Base-by-base conservation (phyloP, 2,113 vertebrate genomes). In the Cynoglossus semilaevis region DNA sequence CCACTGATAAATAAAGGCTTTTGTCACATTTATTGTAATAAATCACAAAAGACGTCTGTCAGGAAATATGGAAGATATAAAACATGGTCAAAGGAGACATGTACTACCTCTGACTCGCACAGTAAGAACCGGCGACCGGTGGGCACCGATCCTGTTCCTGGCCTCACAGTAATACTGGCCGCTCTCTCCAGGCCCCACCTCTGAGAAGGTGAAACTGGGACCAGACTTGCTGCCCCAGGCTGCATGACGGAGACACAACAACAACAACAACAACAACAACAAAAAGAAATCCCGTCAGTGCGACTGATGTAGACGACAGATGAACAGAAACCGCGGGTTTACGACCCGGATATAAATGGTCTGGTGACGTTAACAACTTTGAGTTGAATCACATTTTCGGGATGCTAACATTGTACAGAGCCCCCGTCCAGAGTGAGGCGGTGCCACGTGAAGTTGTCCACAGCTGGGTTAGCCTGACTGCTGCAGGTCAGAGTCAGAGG, bases 361-460 rank as follows among this genome's bases (percentile, higher is more conserved):
- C 58, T 45, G 40, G 16, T 63, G 42, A 67, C 40, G 56, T 71
- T 67, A 70, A 51, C 63, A 70, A 51, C 63, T 54, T 47, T 63
- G 49, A 70, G 58, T 22, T 45, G 55, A 76, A 80, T 43, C 59
- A 77, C 48, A 68, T 85, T 67, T 68, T 69, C 63, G 46, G 5
- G 15, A 65, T 77, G 70, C 87, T 82, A 55, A 88, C 87, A 82
- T 84, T 83, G 84, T 11, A 67, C 70, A 41, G 81, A 64, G 38
- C 70, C 82, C 10, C 87, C 82, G 10, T 86, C 76, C 60, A 70
- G 57, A 47, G 79, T 16, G 34, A 91, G 80, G 51, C 89, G 84
- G 54, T 91, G 88, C 91, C 91, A 92, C 19, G 91, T 92, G 74
- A 89, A 92, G 87, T 92, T 91, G 70, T 91, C 91, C 70, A 91